Conservation (phyloP, 2,797 vertebrate genomes). For the Rhinichthys osculus region DNA sequence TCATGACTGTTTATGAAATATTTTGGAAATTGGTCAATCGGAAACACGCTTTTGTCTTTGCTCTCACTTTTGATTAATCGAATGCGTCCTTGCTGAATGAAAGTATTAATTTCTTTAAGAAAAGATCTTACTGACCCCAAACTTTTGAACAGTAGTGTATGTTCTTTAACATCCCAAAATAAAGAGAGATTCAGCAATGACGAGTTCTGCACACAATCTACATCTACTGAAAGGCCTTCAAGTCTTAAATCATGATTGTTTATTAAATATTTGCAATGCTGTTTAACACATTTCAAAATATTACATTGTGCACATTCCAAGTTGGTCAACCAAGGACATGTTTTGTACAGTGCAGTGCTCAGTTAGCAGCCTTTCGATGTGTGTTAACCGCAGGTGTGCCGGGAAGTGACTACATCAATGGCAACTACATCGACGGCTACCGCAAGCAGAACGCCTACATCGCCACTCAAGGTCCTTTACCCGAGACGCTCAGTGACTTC, state of each 20-base stretch:
- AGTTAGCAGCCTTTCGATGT: neutral
- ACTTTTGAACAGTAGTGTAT: neutral
- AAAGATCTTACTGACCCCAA: neutral
- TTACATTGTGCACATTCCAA: neutral
- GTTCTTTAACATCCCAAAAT: neutral
- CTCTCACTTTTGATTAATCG: too few species aligned
- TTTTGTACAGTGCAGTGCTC: neutral
- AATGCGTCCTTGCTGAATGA: too few species aligned
- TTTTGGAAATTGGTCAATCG: neutral
- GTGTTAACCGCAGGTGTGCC: constrained; percentile 80
- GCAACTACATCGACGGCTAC: constrained; percentile 96
- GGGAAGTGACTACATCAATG: constrained; percentile 95
- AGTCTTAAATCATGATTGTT: neutral
- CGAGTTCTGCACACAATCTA: too few species aligned
- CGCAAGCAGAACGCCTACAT: constrained; percentile 98
- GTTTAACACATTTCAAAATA: neutral
- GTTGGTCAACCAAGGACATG: neutral
- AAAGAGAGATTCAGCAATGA: neutral
- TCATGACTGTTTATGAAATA: neutral
- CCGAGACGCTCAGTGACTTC: constrained; percentile 94
- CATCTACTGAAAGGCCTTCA: neutral
- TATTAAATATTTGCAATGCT: neutral
- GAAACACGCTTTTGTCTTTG: too few species aligned
- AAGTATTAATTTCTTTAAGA: neutral
- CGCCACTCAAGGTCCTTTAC: constrained; percentile 92